Base-by-base conservation (phyloP, 2,113 vertebrate species). In the Beaufortia kweichowensis region DNA sequence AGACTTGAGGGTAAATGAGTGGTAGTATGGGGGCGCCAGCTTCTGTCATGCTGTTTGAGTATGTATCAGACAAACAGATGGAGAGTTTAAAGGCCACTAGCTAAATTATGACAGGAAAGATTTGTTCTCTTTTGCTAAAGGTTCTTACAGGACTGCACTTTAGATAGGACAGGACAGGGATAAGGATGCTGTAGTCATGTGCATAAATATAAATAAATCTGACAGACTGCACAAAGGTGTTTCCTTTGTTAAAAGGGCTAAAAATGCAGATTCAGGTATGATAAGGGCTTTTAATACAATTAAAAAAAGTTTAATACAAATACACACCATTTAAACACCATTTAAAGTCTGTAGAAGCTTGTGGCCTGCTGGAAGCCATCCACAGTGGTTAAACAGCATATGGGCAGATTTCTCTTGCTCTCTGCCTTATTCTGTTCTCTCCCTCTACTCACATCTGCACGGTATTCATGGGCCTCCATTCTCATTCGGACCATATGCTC, bases 401-500 rank as follows among this genome's bases (percentile, higher is more conserved):
- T 89, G 89, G 89, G 83, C 77, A 6, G 80, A 88, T 72, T 78
- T 78, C 71, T 74, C 68, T 82, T 53, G 81, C 85, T 78, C 29
- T 1, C 79, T 57, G 64, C 39, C 35, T 64, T 26, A 17, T 55
- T 43, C 43, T 53, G 14, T 15, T 60, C 15, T 48, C 53, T 82
- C 55, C 67, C 87, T 76, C 72, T 79, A 76, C 75, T 83, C 87
- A 87, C 90, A 87, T 84, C 87, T 90, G 87, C 87, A 89, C 74
- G 6, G 4, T 75, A 86, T 84, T 89, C 85, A 87, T 80, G 35
- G 81, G 78, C 82, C 86, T 85, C 86, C 76, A 88, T 89, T 90
- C 85, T 90, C 87, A 86, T 89, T 83, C 79, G 82, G 67, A 76
- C 90, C 90, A 90, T 91, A 91, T 91, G 91, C 78, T 87, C 86